Percentiles rank a stretch among this genome's conserved stretches.
phyloP scores from a whole-genome alignment of 2,113 vertebrate species.

The Lepus americanus region DNA sequence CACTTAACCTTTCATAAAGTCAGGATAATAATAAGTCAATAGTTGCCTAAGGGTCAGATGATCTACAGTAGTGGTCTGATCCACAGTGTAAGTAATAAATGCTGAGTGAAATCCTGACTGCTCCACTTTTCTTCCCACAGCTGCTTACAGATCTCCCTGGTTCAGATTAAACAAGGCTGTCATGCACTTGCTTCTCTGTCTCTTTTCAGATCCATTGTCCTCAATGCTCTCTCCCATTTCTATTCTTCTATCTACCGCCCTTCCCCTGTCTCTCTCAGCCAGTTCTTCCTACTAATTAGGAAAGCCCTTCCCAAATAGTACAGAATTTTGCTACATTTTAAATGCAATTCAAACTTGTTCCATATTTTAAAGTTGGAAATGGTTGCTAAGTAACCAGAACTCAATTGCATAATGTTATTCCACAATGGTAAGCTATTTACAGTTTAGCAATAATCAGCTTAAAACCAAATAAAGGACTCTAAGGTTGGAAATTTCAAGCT shows the following conservation, averaged over 20 bases:
- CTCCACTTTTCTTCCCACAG: not conserved
- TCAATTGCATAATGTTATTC: slow-evolving; percentile 53
- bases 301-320: not conserved
- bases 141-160: not conserved
- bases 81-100: not conserved
- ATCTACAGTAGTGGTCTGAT: not conserved
- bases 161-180: not conserved
- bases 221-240: not conserved
- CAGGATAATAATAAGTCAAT: not conserved
- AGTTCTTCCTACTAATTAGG: not conserved
- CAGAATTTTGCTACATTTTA: not conserved
- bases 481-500: slow-evolving; percentile 1
- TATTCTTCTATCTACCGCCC: not conserved
- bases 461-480: slow-evolving; percentile 42
- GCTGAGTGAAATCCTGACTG: not conserved
- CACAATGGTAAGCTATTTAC: slow-evolving; percentile 41
- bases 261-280: too few species aligned
- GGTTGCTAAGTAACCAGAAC: slow-evolving; percentile 56
- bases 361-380: slow-evolving; percentile 42
- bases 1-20: slow-evolving; percentile 29
- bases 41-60: not conserved
- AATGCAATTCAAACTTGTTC: slow-evolving; percentile 13
- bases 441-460: slow-evolving; percentile 45
- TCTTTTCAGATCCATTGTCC: not conserved
- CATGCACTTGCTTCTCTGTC: not conserved